A percentile compares a stretch with the other conserved stretches of the same genome.
Conservation (phyloP, 37 sponge, comb jelly and placozoan genomes). For the Chondrosia reniformis region DNA sequence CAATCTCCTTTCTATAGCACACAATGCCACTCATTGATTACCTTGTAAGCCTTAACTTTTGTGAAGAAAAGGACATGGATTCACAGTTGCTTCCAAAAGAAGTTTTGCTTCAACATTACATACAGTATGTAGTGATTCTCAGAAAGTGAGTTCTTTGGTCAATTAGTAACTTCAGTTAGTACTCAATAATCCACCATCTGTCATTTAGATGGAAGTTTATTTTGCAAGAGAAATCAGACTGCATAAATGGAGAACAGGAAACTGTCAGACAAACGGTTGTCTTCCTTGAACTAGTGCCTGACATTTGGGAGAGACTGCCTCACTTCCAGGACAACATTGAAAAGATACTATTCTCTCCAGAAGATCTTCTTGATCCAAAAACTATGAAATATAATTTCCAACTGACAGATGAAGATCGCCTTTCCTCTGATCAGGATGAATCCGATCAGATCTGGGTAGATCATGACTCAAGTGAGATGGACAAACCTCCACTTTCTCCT, state of each 20-base stretch:
- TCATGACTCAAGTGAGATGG: too few relatives aligned
- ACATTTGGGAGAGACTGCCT: constrained; percentile 11
- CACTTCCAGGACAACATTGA: constrained; percentile 23
- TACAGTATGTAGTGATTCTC: constrained; percentile 10
- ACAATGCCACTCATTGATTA: neutral
- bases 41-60: neutral
- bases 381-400: constrained; percentile 33
- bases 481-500: too few relatives aligned
- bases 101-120: constrained; percentile 10
- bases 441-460: neutral
- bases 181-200: too few relatives aligned
- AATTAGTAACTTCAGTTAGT: too few relatives aligned
- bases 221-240: too few relatives aligned
- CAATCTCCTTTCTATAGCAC: neutral
- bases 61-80: neutral
- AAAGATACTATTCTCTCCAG: constrained; percentile 4
- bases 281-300: constrained; percentile 11
- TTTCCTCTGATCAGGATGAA: neutral
- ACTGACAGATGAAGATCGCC: neutral
- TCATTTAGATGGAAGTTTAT: too few relatives aligned
- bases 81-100: neutral
- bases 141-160: constrained; percentile 5
- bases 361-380: constrained; percentile 36
- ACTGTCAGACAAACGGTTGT: too few relatives aligned
- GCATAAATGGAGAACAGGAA: too few relatives aligned